Base-by-base conservation (phyloP, 2,113 vertebrate genomes). In the Chunga burmeisteri region DNA sequence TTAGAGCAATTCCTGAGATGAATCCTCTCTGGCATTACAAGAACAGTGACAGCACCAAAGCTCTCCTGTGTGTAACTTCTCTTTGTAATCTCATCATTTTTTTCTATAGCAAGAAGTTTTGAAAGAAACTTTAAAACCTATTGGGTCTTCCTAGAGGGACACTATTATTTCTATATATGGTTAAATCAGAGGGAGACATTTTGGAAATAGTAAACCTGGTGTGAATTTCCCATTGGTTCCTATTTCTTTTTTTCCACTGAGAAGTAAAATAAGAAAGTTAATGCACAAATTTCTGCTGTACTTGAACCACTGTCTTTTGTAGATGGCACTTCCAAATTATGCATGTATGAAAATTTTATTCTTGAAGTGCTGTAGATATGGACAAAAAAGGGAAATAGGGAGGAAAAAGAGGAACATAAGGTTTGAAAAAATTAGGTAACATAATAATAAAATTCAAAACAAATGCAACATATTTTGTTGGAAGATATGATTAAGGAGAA, bases 131-230 rank as follows among this genome's bases (percentile, higher is more conserved):
- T 86, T 66, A 65, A 94, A 83, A 89, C 17, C 38, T 58, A 55
- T 67, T 1, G 44, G 9, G 42, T 81, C 67, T 96, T 94, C 16
- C 34, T 85, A 70, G 25, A 72, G 66, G 11, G 16, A 77, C 13
- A 36, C 18, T 50, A 67, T 91, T 63, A 84, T 81, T 95, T 93
- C 63, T 90, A 36, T n/a, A 68, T 44, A 67, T 36, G 36, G 23
- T 78, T 94, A 88, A 95, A 90, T 91, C 66, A 61, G 38, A 77
- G 40, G 47, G 53, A 85, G 16, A 82, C 29, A 86, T 84, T 90
- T 86, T 93, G 78, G 59, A 95, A 91, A 67, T 16, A 78, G 26
- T 61, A 95, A 97, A 96, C 63, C 61, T 92, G 58, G 19, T 70
- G 27, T 94, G 34, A 81, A 59, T 89, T 85, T 80, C 65, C 20